Base-by-base conservation (phyloP, 2,797 vertebrate species). In the Hippocampus kuda region DNA sequence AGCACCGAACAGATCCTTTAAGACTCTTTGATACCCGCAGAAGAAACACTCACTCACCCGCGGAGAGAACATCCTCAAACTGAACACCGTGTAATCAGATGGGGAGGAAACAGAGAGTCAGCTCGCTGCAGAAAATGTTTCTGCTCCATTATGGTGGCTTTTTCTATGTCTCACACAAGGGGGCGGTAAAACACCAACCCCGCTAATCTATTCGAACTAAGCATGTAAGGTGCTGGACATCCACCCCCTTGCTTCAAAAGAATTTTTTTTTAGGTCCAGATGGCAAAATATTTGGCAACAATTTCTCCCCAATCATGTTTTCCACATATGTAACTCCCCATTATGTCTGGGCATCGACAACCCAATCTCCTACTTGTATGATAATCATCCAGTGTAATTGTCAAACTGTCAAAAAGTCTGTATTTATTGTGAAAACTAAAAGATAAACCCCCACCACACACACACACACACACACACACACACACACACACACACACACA, bases 1-100 rank as follows among this genome's bases (percentile, higher is more conserved):
- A 95, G 94, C 88, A 93, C 94, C 0, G 95, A 99, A 81, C 95
- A 97, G 88, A 91, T 95, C 75, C 93, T 99, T 69, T 98, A 89
- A 95, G 83, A 80, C 73, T 74, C 69, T 76, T 70, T 68, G 24
- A 70, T 53, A 60, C 18, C 7, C 71, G 69, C 66, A 73, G 63
- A 73, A 78, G 30, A 59, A 73, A 78, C 38, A 66, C 53, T 66
- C 53, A 67, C 65, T 48, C 67, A 57, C 27, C 38, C 42, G 8
- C 59, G 62, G 49, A 77, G 64, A 75, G 75, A 78, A 70, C 66
- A 56, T 5, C 3, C 67, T 76, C 79, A 63, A 70, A 73, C 66
- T 61, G 30, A 69, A 57, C 53, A 7, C 65, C 61, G 66, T 48
- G 66, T 30, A 72, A 30, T 67, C 59, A 24, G 42, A 44, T 48